Evolutionary conservation across 2,113 vertebrate species (phyloP), one percentile per base, ranked within the genome.

Genomic region (Hemiprocne comata): DNA sequence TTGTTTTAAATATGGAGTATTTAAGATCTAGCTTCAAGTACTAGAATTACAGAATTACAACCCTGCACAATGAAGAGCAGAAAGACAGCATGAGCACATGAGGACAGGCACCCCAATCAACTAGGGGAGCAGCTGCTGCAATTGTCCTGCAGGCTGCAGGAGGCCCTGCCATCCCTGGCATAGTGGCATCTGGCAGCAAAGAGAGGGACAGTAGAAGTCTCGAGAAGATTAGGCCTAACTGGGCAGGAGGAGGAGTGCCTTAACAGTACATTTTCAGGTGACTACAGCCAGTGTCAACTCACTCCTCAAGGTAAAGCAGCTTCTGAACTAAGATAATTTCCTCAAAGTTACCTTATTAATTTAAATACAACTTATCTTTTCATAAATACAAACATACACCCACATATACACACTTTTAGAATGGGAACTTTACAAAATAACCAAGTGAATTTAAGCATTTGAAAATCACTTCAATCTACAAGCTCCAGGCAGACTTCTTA

Each of bases 21-120:
- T 62, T 40, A 34, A 51, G 42, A 17, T 46, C 8, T 23, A 62
- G 55, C 25, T n/a, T 25, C 40, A 36, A 1, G 1, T 9, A 17
- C 70, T 42, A n/a, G n/a, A n/a, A n/a, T n/a, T n/a, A 53, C n/a
- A 11, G 64, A 54, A 26, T 44, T 17, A 12, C 16, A 5, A 4
- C n/a, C 11, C 42, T 50, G 17, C n/a, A 33, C 11, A 54, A 14
- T 0, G 29, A 29, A 50, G 26, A 55, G 42, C 9, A 66, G 76
- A 42, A 55, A 73, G 54, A 28, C 5, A 58, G 25, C 2, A 3
- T 0, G 0, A 72, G 53, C n/a, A 46, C 72, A 4, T 2, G 18
- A 54, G 42, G 62, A 40, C 57, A 40, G 62, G 51, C 16, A 67
- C 3, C 24, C 44, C 3, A 0, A 36, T 6, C 24, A n/a, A 7